These are phyloP conservation scores for Clangula hyemalis DNA, from an alignment of 2,797 vertebrate genomes.

Conservation along the genomic window DNA sequence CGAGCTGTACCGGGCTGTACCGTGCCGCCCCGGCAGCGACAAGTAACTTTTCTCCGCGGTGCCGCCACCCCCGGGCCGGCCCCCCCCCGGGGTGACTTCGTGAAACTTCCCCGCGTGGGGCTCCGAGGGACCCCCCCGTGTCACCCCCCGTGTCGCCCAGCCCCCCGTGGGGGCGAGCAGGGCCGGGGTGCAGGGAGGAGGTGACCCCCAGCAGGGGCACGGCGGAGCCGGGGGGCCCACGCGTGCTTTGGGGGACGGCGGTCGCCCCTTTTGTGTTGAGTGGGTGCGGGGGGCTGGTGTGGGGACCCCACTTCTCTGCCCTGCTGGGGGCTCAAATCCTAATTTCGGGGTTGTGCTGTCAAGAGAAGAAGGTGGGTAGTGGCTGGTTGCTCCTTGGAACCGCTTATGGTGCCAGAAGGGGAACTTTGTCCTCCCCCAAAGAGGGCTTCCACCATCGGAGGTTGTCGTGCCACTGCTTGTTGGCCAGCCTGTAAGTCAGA, in stretches of 20 bases:
- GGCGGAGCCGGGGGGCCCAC: background rate
- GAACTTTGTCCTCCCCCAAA: background rate
- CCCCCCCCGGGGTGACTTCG: background rate
- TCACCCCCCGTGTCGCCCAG: background rate
- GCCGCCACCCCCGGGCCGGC: background rate
- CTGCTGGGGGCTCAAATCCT: rapidly evolving
- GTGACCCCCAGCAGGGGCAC: background rate
- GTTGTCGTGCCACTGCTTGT: background rate
- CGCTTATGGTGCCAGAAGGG: background rate
- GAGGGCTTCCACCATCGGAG: background rate
- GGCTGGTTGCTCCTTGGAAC: background rate
- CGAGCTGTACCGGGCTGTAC: background rate
- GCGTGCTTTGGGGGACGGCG: background rate
- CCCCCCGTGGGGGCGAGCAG: too few species aligned
- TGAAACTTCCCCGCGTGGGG: conserved; percentile 5
- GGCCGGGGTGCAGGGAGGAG: too few species aligned
- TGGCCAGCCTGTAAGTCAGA: background rate
- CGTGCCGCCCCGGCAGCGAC: background rate
- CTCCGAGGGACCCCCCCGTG: background rate
- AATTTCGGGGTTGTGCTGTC: rapidly evolving
- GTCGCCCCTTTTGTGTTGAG: background rate
- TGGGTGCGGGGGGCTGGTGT: background rate
- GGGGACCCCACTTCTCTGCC: background rate
- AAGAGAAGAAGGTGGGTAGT: background rate
- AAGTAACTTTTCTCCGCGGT: conserved; percentile 51